Conservation (phyloP, 1,140 invertebrate genomes). For the Oedothorax gibbosus region DNA sequence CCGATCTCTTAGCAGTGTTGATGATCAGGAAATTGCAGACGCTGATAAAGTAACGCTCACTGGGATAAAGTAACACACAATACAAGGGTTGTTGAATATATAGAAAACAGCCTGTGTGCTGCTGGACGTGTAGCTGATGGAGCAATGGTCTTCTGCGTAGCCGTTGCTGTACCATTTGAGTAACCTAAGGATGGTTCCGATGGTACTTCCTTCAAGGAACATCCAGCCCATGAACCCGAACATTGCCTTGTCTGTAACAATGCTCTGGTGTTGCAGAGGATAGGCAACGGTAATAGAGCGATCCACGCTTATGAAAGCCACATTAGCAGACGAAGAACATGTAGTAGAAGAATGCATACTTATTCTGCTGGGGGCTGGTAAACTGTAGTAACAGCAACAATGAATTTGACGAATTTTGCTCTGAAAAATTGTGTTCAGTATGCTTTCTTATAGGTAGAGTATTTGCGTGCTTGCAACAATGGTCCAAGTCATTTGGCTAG, state of each 20-base stretch:
- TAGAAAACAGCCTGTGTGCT: neutral
- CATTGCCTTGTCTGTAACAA: neutral
- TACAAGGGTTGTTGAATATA: neutral
- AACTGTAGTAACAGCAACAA: too few relatives aligned
- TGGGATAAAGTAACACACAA: constrained; percentile 12
- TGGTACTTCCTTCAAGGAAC: neutral
- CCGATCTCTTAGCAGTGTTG: neutral
- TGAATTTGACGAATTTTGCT: too few relatives aligned
- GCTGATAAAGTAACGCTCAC: neutral
- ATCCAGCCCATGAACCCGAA: neutral
- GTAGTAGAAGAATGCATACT: constrained; percentile 27
- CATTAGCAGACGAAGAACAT: constrained; percentile 27
- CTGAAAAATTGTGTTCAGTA: too few relatives aligned
- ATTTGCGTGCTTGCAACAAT: too few relatives aligned
- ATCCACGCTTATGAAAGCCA: constrained; percentile 44
- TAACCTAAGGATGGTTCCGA: neutral
- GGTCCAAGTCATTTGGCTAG: too few relatives aligned
- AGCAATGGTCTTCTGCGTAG: constrained; percentile 32
- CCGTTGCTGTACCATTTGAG: constrained; percentile 26
- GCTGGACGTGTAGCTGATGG: neutral
- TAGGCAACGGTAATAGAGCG: constrained; percentile 35
- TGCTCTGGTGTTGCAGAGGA: constrained; percentile 21
- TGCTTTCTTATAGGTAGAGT: too few relatives aligned
- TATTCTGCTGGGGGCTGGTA: too few relatives aligned
- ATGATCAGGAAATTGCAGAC: constrained; percentile 12